Evolutionary conservation across 1,140 invertebrate species (phyloP).

Genomic region (Bilobella aurantiaca): DNA sequence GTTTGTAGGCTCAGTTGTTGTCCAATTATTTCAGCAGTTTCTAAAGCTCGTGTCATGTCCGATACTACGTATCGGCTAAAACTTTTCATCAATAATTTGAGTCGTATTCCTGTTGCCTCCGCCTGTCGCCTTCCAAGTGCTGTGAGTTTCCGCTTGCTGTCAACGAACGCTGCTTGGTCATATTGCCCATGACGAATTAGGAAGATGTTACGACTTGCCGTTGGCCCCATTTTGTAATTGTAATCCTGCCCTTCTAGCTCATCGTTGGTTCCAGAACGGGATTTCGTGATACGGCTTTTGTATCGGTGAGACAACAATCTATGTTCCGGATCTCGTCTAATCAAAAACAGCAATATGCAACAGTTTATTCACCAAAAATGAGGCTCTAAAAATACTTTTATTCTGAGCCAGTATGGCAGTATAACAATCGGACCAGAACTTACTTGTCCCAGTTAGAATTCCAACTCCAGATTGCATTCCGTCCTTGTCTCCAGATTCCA

Average conservation of each 20-base stretch:
- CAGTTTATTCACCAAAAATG: too few relatives aligned
- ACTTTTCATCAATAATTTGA: constrained; percentile 61
- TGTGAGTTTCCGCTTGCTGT: constrained; percentile 18
- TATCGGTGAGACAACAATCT: constrained; percentile 3
- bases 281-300: too few relatives aligned
- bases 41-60: constrained; percentile 83
- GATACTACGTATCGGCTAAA: constrained; percentile 71
- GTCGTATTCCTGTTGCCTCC: constrained; percentile 61
- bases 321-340: constrained; percentile 40
- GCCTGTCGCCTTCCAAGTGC: constrained; percentile 56
- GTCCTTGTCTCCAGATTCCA: neutral
- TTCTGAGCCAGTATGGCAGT: too few relatives aligned
- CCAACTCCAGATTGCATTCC: constrained; percentile 44
- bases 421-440: too few relatives aligned
- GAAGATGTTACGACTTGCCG: constrained; percentile 68
- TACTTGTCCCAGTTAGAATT: constrained; percentile 79
- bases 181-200: constrained; percentile 94
- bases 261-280: too few relatives aligned
- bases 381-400: too few relatives aligned
- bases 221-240: constrained; percentile 48
- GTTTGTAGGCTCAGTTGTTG: constrained; percentile 41
- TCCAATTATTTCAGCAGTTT: constrained; percentile 74
- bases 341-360: too few relatives aligned
- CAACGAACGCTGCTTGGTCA: constrained; percentile 53
- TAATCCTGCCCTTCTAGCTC: too few relatives aligned